These are phyloP conservation scores for Sebastes taczanowskii DNA, from an alignment of 2,797 vertebrate species.

Conservation along the genomic window DNA sequence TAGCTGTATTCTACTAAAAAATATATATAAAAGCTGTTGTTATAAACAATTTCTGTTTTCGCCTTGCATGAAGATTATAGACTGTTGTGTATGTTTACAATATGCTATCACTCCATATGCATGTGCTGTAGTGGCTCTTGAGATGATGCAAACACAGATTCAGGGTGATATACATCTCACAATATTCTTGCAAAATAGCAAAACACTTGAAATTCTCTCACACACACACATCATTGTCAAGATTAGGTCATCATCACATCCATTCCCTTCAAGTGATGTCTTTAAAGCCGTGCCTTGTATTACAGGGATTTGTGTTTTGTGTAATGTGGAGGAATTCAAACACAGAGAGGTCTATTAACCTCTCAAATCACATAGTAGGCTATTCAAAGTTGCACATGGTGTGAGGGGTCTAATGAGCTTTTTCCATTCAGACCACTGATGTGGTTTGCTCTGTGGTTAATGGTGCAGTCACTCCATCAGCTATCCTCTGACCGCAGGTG, in stretches of 20 bases:
- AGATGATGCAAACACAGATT: not conserved
- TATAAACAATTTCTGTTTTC: not conserved
- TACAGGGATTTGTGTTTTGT: not conserved
- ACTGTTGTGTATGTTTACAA: not conserved
- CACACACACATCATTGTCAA: not conserved
- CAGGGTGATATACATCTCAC: not conserved
- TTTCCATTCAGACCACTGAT: slow-evolving; percentile 24
- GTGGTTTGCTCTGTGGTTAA: slow-evolving; percentile 15
- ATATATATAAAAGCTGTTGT: not conserved
- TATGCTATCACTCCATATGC: not conserved
- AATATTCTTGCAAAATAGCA: not conserved
- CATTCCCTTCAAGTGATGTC: slow-evolving; percentile 17
- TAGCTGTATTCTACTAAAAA: not conserved
- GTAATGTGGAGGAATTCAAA: not conserved
- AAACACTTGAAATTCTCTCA: slow-evolving; percentile 12
- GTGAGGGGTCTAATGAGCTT: not conserved
- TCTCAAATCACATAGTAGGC: not conserved
- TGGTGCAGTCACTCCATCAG: slow-evolving; percentile 7
- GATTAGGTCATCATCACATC: slow-evolving; percentile 17
- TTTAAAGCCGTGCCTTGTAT: not conserved
- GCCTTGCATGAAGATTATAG: not conserved
- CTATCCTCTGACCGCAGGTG: not conserved
- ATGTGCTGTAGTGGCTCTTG: not conserved
- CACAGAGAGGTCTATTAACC: not conserved
- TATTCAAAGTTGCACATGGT: not conserved